Conservation (phyloP, 2,113 vertebrate species). For the Galeopterus variegatus region DNA sequence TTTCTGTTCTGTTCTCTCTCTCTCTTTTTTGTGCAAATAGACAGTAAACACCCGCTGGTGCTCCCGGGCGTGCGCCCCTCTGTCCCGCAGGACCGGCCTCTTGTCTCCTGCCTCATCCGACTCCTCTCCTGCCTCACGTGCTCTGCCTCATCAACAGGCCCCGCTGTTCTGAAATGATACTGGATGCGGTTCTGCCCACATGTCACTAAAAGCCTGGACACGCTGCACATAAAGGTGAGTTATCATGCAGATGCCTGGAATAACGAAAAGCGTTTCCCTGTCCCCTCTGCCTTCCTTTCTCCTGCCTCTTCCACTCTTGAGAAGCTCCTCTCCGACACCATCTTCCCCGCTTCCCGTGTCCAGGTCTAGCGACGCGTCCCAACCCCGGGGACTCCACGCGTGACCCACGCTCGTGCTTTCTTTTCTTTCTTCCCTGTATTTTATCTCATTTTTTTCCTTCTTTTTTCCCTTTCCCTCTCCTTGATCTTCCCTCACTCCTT, state of each 20-base stretch:
- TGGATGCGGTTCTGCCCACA: background rate
- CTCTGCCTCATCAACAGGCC: background rate
- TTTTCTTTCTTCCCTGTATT: background rate
- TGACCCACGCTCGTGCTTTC: background rate
- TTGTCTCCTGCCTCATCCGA: background rate
- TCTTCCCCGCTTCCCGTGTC: background rate
- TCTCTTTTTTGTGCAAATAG: background rate
- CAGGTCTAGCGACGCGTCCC: background rate
- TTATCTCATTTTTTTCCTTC: background rate
- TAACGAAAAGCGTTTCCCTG: background rate
- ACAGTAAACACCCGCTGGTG: background rate
- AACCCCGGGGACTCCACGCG: background rate
- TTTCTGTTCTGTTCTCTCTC: background rate
- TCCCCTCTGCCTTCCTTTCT: background rate
- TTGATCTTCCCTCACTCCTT: background rate
- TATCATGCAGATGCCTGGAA: background rate
- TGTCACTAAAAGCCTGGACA: background rate
- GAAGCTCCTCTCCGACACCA: background rate
- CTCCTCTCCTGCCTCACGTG: background rate
- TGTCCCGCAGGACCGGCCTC: background rate
- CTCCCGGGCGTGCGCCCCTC: conserved; percentile 12
- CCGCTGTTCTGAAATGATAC: background rate
- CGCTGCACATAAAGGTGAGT: background rate
- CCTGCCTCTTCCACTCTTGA: background rate
- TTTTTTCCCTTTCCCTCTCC: background rate